phyloP scores from a whole-genome alignment of 2,888 invertebrate species.

The Oxyteleia sp. region DNA sequence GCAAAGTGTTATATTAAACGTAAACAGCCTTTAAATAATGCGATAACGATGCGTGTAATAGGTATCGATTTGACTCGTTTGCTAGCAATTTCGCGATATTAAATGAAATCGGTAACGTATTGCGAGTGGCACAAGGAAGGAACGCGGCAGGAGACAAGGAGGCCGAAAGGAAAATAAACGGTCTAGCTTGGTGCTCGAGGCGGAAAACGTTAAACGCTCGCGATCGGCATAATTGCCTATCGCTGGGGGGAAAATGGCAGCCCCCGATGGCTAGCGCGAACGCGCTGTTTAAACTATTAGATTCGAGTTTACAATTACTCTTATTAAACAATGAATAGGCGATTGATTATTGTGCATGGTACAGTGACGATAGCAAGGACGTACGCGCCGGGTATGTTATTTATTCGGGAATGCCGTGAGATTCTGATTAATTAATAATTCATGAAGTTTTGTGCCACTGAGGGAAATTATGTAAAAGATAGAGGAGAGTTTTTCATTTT shows the following conservation, averaged over 20 bases:
- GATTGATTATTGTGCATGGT: too few species aligned
- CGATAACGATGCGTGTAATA: slow-evolving; percentile 34
- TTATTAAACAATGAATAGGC: too few species aligned
- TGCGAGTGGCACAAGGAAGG: too few species aligned
- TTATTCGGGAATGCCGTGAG: slow-evolving; percentile 3
- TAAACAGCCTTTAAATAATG: slow-evolving; percentile 16
- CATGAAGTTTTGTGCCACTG: slow-evolving; percentile 14
- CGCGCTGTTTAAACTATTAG: slow-evolving; percentile 31
- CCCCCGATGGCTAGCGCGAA: slow-evolving; percentile 10
- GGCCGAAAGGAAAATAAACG: slow-evolving; percentile 13
- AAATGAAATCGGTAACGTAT: background rate
- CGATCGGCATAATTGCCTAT: slow-evolving; percentile 39
- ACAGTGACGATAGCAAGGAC: slow-evolving; percentile 9
- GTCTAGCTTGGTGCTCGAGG: slow-evolving; percentile 26
- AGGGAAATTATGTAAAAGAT: slow-evolving; percentile 8
- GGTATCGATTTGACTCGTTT: slow-evolving; percentile 28
- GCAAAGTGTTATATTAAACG: background rate
- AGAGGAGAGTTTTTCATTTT: background rate
- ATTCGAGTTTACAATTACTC: too few species aligned
- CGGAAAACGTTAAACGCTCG: slow-evolving; percentile 36
- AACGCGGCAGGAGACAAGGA: slow-evolving; percentile 4
- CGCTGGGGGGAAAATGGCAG: slow-evolving; percentile 8
- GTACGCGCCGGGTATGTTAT: background rate
- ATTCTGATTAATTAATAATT: slow-evolving; percentile 34
- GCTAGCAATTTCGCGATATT: slow-evolving; percentile 11